Conservation (phyloP, 92 coral and sea anemone genomes). For the Isaurus tuberculatus region DNA sequence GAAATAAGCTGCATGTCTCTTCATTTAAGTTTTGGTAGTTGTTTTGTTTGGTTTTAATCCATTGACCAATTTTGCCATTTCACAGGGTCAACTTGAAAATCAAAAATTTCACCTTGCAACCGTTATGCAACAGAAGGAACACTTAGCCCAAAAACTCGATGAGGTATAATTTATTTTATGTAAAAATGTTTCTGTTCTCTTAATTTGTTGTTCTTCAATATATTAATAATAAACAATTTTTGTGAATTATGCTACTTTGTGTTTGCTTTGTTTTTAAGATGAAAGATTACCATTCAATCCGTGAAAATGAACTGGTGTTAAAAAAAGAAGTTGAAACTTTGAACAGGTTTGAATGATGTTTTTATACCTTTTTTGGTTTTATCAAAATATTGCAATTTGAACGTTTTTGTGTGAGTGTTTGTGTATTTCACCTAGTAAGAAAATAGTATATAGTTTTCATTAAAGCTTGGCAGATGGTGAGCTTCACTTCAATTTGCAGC, state of each 20-base stretch:
- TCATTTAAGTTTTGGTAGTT: neutral
- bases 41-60: neutral
- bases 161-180: conserved; percentile 17
- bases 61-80: neutral
- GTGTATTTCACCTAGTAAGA: neutral
- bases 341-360: neutral
- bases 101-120: conserved; percentile 32
- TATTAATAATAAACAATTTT: too few relatives aligned
- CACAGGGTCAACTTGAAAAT: conserved; percentile 30
- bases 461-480: too few relatives aligned
- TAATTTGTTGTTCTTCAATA: too few relatives aligned
- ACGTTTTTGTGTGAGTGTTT: neutral
- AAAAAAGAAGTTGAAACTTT: conserved; percentile 32
- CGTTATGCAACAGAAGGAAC: conserved; percentile 37
- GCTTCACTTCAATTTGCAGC: too few relatives aligned
- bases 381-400: neutral
- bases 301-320: conserved; percentile 31
- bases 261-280: neutral
- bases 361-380: neutral
- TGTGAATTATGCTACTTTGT: too few relatives aligned
- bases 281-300: conserved; percentile 38
- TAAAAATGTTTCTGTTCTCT: neutral
- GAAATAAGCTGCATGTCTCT: neutral
- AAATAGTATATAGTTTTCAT: too few relatives aligned
- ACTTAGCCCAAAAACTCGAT: conserved; percentile 33